Percentiles rank a stretch among this genome's conserved stretches.
These are phyloP conservation scores for Ophraella communa DNA, from an alignment of 2,888 invertebrate genomes.

Conservation along the genomic window DNA sequence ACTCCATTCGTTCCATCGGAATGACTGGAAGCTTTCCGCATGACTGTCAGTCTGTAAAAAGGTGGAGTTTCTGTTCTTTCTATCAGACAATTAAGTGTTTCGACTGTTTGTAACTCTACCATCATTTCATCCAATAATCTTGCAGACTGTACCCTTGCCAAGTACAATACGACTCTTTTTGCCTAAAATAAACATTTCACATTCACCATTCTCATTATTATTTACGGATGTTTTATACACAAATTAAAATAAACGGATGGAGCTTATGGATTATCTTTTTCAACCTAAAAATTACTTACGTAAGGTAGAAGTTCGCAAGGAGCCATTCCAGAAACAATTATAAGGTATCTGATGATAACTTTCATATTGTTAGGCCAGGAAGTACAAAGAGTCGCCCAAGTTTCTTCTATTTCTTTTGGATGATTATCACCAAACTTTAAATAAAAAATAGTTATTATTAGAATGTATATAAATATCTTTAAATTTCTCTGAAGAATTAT, in stretches of 20 bases:
- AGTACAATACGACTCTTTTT: slow-evolving; percentile 91
- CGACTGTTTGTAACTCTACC: slow-evolving; percentile 96
- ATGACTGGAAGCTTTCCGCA: slow-evolving; percentile 88
- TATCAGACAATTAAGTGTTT: slow-evolving; percentile 93
- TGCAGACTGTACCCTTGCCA: slow-evolving; percentile 91
- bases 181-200: slow-evolving; percentile 68
- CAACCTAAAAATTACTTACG: slow-evolving; percentile 66
- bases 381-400: slow-evolving; percentile 95
- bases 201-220: no score
- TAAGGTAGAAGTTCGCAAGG: slow-evolving; percentile 91
- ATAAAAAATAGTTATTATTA: no score
- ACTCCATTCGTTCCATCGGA: slow-evolving; percentile 68
- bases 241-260: no score
- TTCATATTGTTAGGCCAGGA: slow-evolving; percentile 98
- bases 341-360: slow-evolving; percentile 93
- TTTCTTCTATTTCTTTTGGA: slow-evolving; percentile 92
- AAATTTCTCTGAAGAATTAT: no score
- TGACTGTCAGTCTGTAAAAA: slow-evolving; percentile 92
- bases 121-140: slow-evolving; percentile 95
- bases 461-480: no score
- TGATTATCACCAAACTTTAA: slow-evolving; percentile 92
- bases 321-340: slow-evolving; percentile 97
- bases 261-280: no score
- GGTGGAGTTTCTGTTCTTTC: slow-evolving; percentile 98
- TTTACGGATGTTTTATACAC: no score